Conservation (phyloP, 1,140 invertebrate species). For the Caenorhabditis remanei region DNA sequence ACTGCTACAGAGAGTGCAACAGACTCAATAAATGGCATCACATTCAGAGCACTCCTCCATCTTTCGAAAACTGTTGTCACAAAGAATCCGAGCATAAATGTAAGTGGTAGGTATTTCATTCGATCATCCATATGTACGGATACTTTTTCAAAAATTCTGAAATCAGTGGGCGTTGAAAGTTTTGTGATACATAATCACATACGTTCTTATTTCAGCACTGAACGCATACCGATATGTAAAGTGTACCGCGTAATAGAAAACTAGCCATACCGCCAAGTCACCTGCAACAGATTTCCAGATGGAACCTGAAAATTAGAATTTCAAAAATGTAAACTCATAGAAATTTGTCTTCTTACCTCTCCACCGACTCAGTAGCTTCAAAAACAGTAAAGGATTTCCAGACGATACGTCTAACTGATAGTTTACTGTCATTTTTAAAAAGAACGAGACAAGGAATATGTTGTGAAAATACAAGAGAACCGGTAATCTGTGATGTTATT, state of each 20-base stretch:
- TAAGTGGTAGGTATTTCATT: constrained; percentile 46
- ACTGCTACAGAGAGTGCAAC: constrained; percentile 82
- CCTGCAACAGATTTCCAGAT: constrained; percentile 58
- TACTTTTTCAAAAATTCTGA: constrained; percentile 9
- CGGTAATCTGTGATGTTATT: neutral
- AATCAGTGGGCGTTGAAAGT: neutral
- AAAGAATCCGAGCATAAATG: constrained; percentile 62
- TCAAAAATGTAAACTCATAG: neutral
- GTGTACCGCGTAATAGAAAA: constrained; percentile 5
- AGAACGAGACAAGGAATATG: too few relatives aligned
- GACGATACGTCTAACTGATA: constrained; percentile 58
- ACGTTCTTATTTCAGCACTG: neutral
- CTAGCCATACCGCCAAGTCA: constrained; percentile 37
- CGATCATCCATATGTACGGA: constrained; percentile 22
- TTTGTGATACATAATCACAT: too few relatives aligned
- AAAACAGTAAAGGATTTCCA: constrained; percentile 32
- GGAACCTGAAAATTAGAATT: constrained; percentile 1
- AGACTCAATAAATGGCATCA: constrained; percentile 55
- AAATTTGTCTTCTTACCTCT: neutral
- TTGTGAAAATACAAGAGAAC: too few relatives aligned
- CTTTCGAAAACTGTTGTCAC: constrained; percentile 56
- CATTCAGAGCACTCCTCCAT: constrained; percentile 50
- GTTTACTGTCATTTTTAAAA: constrained; percentile 58
- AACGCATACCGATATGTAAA: constrained; percentile 50
- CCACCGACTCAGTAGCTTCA: constrained; percentile 39